Evolutionary conservation across 2,888 invertebrate genomes (phyloP), one percentile per base, ranked within the genome.

Genomic region (Drosophila mettleri): DNA sequence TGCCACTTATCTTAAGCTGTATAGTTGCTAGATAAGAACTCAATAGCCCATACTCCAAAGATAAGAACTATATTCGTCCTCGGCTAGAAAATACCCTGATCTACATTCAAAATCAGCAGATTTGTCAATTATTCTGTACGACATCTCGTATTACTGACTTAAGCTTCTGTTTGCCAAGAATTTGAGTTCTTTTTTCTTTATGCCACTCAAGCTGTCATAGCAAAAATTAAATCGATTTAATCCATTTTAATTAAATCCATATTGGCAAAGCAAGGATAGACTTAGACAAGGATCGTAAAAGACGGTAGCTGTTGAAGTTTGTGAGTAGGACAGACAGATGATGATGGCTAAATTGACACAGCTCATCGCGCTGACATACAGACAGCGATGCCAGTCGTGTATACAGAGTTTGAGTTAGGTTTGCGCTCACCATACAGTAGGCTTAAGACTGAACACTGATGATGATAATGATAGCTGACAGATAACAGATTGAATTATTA

Each of bases 21-120:
- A 9, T 16, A 9, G 24, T 22, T 16, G 27, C 10, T 45, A 45
- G 45, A 45, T 45, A 27, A 45, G 27, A 45, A 12, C 45, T 45
- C 27, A 12, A 45, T 45, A 27, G 12, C 0, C 41, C 3, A 41
- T 22, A 22, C 8, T 22, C n/a, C 24, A n/a, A 5, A 43, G 43
- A 16, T 29, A 18, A 18, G 12, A 45, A 18, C 27, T 45, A 12
- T 12, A 10, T 7, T 12, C 24, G 16, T 45, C 16, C 27, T 16
- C 12, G 16, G 16, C 24, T 43, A 24, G 16, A 24, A 10, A 1
- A n/a, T 24, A 24, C n/a, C 9, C 1, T 10, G 8, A 20, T 3
- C 7, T 20, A n/a, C 0, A n/a, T n/a, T n/a, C 16, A 2, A 2
- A 43, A n/a, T 1, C 20, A 7, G 12, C 20, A 20, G 2, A 20